Evolutionary conservation across 1,140 invertebrate species (phyloP), one percentile per base, ranked within the genome.

Genomic region (Megalopta genalis): DNA sequence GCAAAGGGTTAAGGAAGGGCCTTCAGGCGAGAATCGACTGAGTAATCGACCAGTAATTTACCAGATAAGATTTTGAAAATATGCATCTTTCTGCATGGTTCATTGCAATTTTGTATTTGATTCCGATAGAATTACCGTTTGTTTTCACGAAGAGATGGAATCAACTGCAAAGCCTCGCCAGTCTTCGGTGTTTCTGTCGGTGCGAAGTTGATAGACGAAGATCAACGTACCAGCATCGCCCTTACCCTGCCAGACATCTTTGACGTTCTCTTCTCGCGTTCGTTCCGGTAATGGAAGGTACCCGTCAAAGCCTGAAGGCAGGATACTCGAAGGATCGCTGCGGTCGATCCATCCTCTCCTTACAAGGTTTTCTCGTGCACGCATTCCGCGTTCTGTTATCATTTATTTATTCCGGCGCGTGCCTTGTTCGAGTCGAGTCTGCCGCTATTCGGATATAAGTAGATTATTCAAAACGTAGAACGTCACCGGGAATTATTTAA

Each of bases 211-310:
- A 32, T 62, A 67, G 60, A 84, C 69, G 60, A 57, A 77, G 70
- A 81, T 78, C 74, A 79, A 81, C 79, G 76, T 57, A 54, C 70
- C 74, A 57, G 57, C 79, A 66, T 78, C 74, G 75, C 32, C 78
- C 79, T 82, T 77, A 9, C 82, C 77, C 81, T 71, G 54, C 65
- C 74, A 83, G 83, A 77, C 79, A 72, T 82, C 71, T 82, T 80
- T 82, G 74, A 78, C 65, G 57, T 85, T 63, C 68, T 77, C 60
- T 72, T 73, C 49, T 46, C 57, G 60, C 73, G 65, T 85, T 82
- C 70, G 78, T 81, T 81, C 85, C 84, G 75, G 71, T 78, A 83
- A 85, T 71, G 69, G 79, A 82, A 70, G 60, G 68, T 21, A 79
- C 62, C 69, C 70, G 83, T 85, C 83, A 82, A 85, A 82, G 81